A percentile compares a stretch with the other conserved stretches of the same genome.
These are phyloP conservation scores for Chaetophractus vellerosus DNA, from an alignment of 2,797 vertebrate genomes.

Conservation along the genomic window DNA sequence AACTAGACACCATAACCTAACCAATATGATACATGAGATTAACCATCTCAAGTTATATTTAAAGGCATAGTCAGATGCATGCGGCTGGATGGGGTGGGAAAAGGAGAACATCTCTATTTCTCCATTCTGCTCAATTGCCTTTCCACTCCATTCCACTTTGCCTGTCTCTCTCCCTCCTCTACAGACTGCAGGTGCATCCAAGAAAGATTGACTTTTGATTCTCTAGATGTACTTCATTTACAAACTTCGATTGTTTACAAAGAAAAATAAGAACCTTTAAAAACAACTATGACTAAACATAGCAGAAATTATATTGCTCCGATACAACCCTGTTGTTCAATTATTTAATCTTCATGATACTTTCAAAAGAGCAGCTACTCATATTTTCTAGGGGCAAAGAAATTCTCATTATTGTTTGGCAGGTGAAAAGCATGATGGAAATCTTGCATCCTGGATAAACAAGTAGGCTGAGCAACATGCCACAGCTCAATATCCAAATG, in stretches of 20 bases:
- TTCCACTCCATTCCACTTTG: background rate
- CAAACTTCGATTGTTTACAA: constrained; percentile 32
- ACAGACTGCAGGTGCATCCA: background rate
- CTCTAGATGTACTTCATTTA: background rate
- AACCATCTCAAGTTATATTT: background rate
- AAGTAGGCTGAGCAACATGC: background rate
- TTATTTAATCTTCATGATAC: constrained; percentile 21
- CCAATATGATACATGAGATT: too few relatives aligned
- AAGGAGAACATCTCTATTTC: background rate
- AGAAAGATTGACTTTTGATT: constrained; percentile 29
- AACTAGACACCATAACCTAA: too few relatives aligned
- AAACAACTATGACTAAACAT: background rate
- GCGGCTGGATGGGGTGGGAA: background rate
- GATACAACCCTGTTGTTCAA: background rate
- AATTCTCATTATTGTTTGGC: background rate
- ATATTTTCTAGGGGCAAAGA: constrained; percentile 21
- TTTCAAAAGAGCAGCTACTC: constrained; percentile 21
- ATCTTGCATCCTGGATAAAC: constrained; percentile 40
- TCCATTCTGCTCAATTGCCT: background rate
- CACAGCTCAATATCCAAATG: constrained; percentile 22
- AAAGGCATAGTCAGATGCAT: background rate
- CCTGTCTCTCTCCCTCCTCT: background rate
- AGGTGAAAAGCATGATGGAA: constrained; percentile 58
- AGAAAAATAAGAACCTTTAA: constrained; percentile 11
- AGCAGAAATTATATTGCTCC: background rate